A percentile compares a stretch with the other conserved stretches of the same genome.
phyloP scores from a whole-genome alignment of 2,797 vertebrate species.

The Epinephelus awoara region DNA sequence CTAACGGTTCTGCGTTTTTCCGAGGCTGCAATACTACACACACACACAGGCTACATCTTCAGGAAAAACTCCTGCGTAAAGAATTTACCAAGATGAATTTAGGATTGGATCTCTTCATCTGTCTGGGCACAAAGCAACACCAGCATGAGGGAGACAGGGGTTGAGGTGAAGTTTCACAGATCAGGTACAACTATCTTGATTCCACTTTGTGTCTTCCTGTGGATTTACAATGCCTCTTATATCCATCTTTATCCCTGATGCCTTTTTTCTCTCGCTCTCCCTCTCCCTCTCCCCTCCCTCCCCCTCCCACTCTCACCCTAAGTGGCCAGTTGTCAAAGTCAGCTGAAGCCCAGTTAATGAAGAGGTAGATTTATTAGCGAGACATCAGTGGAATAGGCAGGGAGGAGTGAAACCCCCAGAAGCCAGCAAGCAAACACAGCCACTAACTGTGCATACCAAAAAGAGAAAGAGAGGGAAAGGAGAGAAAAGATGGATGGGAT shows the following conservation, averaged over 20 bases:
- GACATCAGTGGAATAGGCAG: constrained; percentile 51
- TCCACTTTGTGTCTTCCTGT: constrained; percentile 31
- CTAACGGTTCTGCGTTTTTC: constrained; percentile 22
- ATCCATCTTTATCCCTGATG: constrained; percentile 24
- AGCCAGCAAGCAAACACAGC: constrained; percentile 59
- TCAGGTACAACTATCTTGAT: constrained; percentile 47
- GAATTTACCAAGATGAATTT: constrained; percentile 28
- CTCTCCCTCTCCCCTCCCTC: background rate
- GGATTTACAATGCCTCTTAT: constrained; percentile 42
- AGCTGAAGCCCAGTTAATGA: constrained; percentile 80
- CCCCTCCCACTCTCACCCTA: constrained; percentile 55
- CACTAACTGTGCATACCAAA: constrained; percentile 50
- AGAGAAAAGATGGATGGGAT: constrained; percentile 18
- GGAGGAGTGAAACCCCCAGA: constrained; percentile 45
- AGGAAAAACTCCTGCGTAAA: constrained; percentile 37
- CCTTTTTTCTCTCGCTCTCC: constrained; percentile 33
- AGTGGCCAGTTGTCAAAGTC: constrained; percentile 83
- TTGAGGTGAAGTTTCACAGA: constrained; percentile 62
- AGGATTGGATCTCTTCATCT: constrained; percentile 14
- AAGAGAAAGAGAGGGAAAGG: constrained; percentile 23
- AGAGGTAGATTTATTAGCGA: constrained; percentile 79
- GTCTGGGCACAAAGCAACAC: constrained; percentile 21
- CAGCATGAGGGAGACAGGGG: constrained; percentile 21
- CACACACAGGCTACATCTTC: constrained; percentile 25
- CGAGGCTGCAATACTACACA: constrained; percentile 22